Percentiles rank a stretch among this genome's conserved stretches.
phyloP scores from a whole-genome alignment of 1,140 invertebrate species.

The Megalopta genalis region DNA sequence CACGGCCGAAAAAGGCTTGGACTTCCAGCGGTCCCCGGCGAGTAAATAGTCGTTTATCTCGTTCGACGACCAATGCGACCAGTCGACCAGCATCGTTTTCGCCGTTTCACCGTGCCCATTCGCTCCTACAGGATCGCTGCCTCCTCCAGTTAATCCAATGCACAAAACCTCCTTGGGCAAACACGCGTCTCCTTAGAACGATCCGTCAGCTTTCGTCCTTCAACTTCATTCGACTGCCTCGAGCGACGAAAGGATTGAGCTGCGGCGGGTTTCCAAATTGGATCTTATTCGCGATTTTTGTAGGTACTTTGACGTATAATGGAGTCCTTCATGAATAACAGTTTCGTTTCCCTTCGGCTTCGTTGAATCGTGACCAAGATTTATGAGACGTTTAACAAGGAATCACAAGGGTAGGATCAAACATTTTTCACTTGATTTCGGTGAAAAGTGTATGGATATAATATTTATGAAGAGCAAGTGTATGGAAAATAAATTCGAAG shows the following conservation, averaged over 20 bases:
- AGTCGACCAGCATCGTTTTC: constrained; percentile 32
- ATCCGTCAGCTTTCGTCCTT: no score
- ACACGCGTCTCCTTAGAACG: background rate
- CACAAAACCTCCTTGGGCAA: constrained; percentile 7
- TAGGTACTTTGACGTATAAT: no score
- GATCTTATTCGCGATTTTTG: no score
- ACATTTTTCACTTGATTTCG: no score
- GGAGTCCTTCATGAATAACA: no score
- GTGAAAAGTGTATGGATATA: no score
- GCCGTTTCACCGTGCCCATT: background rate
- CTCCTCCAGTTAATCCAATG: constrained; percentile 35
- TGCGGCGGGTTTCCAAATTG: background rate
- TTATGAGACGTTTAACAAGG: no score
- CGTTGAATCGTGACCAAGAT: no score
- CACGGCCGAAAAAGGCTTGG: constrained; percentile 61
- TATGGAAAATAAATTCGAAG: no score
- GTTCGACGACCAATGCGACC: constrained; percentile 44
- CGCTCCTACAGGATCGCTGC: constrained; percentile 8
- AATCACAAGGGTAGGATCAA: no score
- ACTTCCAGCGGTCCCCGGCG: constrained; percentile 10
- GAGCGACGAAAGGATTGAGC: background rate
- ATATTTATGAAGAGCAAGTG: no score
- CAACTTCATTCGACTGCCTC: background rate
- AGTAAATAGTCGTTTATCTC: constrained; percentile 59
- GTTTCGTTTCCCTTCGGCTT: no score